Evolutionary conservation across 2,888 invertebrate species (phyloP), one percentile per base, ranked within the genome.

Genomic region (Automeris io): DNA sequence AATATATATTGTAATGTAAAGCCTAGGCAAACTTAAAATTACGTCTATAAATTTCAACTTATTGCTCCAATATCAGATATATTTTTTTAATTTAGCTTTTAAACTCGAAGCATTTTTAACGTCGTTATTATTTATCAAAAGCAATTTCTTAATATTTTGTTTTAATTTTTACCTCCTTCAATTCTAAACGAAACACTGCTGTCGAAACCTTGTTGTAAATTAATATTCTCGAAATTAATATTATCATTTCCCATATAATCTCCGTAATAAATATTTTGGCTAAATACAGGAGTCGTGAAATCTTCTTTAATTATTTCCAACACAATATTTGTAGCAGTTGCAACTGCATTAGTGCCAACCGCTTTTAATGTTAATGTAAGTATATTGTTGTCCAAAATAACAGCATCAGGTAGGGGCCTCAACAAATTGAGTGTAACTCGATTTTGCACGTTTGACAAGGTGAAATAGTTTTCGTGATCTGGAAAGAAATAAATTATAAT

Each of bases 231-330:
- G 33, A 74, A 53, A 34, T 57, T 51, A 31, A 77, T 35, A 37
- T 40, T 39, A 1, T 46, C 45, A 18, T 45, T 39, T 19, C 52
- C 54, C 7, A 40, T 35, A 41, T 70, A 78, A 5, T 42, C 54
- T 18, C 68, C 74, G 8, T 56, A 32, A 45, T 76, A 80, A 45
- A 77, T 67, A 35, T 62, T 55, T 46, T 64, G 55, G 37, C 45
- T 64, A 43, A 81, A 76, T 13, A 71, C 52, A 22, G 79, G 80
- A 39, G 78, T 76, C 2, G 49, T 49, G 2, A 43, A 43, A 46
- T 78, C 79, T 25, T 70, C 61, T 55, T 73, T 75, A 54, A 79
- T 61, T 48, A 83, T 57, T 42, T 76, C 70, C 33, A 87, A 42
- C 23, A 79, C 37, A 34, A 87, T 47, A 43, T 49, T 67, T 25